Conservation (phyloP, 2,113 vertebrate genomes). For the Gymnobelideus leadbeateri region DNA sequence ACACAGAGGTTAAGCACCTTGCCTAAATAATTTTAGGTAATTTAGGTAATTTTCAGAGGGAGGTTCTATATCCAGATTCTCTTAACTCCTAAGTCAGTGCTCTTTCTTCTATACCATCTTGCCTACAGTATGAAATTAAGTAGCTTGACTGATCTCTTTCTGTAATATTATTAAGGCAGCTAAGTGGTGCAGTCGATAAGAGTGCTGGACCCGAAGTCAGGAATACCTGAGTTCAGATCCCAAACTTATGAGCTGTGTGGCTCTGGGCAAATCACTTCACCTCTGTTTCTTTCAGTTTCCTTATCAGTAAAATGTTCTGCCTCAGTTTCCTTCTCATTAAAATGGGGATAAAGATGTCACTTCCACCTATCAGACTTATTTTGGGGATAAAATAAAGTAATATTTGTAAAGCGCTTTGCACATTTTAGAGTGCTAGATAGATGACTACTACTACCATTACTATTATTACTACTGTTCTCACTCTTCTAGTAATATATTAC, state of each 20-base stretch:
- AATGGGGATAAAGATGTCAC: neutral
- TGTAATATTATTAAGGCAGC: neutral
- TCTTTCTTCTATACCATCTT: neutral
- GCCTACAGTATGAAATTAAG: neutral
- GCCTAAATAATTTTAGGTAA: no score
- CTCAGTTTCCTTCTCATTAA: no score
- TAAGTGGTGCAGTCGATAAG: neutral
- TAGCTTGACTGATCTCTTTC: neutral
- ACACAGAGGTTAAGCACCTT: neutral
- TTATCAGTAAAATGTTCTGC: neutral
- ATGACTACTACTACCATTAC: neutral
- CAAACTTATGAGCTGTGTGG: neutral
- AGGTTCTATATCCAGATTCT: neutral
- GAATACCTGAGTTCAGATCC: neutral
- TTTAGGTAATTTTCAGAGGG: neutral
- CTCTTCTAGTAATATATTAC: no score
- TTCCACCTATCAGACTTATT: neutral
- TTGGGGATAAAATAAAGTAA: neutral
- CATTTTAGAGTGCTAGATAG: neutral
- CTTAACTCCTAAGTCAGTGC: neutral
- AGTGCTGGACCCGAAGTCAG: neutral
- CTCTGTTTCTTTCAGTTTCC: neutral
- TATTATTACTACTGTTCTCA: no score
- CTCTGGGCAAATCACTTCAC: neutral
- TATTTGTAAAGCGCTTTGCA: neutral